Evolutionary conservation across 2,888 invertebrate species (phyloP), one percentile per base, ranked within the genome.

Genomic region (Athripsodes cinereus): DNA sequence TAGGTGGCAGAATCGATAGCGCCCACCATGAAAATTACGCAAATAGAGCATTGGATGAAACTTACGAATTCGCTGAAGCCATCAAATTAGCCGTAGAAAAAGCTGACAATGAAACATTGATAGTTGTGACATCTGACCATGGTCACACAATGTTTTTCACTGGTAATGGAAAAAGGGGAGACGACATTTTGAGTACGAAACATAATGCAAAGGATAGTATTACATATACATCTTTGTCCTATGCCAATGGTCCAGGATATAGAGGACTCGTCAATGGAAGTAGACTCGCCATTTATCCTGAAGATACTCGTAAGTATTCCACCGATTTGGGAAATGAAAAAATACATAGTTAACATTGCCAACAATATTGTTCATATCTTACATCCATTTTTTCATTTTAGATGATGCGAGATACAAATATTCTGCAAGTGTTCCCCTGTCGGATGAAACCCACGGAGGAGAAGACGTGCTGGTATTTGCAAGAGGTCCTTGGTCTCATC

Each of bases 391-490:
- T n/a, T n/a, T n/a, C n/a, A n/a, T 58, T 49, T 16, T 71, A 82
- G 82, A 67, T 49, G 67, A 70, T 55, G 61, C 71, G 0, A 74
- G 80, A 66, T 82, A 73, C 69, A 69, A 72, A 1, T 86, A 79
- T 66, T 87, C 88, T 1, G 72, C 86, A 0, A 71, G 84, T 0
- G 80, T 83, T 0, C 89, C 89, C 0, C 73, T 83, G 35, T 46
- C 67, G 0, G 71, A 78, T n/a, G 89, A 88, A 67, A 87, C 88
- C 0, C 90, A 90, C 66, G 88, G 87, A 0, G 88, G 88, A 0
- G 91, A 92, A 62, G 92, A 92, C 70, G 90, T 92, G 0, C 83
- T 84, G 0, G 85, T 92, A 0, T 90, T 83, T 70, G 90, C 91
- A 0, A 74, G 72, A 10, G 92, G 86, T 20, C 92, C 90, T 1